phyloP scores from a whole-genome alignment of 2,797 vertebrate genomes.

The Anisognathus igniventris region DNA sequence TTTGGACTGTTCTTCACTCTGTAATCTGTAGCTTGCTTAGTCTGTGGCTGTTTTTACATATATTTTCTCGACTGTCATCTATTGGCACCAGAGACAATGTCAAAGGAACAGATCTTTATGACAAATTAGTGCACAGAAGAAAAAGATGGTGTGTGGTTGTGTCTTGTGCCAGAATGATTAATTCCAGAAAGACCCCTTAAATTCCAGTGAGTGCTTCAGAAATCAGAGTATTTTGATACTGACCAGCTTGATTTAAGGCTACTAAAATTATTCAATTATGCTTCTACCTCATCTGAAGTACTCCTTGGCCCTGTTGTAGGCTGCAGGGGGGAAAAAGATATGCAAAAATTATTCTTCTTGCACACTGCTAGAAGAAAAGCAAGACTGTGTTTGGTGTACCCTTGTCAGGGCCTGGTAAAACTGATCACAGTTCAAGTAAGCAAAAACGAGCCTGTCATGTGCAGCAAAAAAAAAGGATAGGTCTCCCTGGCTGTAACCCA shows the following conservation, averaged over 20 bases:
- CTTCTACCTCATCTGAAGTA: background rate
- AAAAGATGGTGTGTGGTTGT: background rate
- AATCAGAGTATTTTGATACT: background rate
- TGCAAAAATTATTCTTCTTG: background rate
- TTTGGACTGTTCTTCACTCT: slow-evolving; percentile 1
- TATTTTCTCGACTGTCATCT: background rate
- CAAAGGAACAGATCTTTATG: slow-evolving; percentile 18
- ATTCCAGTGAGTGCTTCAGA: background rate
- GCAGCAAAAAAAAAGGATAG: background rate
- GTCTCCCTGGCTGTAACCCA: background rate
- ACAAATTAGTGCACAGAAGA: slow-evolving; percentile 15
- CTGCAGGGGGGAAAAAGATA: background rate
- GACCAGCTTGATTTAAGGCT: background rate
- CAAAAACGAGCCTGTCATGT: background rate
- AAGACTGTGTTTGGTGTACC: background rate
- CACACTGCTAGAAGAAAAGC: background rate
- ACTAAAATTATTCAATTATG: background rate
- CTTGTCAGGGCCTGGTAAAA: slow-evolving; percentile 7
- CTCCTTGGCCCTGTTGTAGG: background rate
- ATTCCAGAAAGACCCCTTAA: slow-evolving; percentile 28
- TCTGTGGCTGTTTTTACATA: slow-evolving; percentile 11
- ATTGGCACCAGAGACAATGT: slow-evolving; percentile 9
- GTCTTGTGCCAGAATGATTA: slow-evolving; percentile 6
- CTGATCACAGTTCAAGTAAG: background rate
- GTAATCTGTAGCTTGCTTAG: slow-evolving; percentile 25